phyloP scores from a whole-genome alignment of 2,888 invertebrate genomes.

The Hypselothyrea guttata region DNA sequence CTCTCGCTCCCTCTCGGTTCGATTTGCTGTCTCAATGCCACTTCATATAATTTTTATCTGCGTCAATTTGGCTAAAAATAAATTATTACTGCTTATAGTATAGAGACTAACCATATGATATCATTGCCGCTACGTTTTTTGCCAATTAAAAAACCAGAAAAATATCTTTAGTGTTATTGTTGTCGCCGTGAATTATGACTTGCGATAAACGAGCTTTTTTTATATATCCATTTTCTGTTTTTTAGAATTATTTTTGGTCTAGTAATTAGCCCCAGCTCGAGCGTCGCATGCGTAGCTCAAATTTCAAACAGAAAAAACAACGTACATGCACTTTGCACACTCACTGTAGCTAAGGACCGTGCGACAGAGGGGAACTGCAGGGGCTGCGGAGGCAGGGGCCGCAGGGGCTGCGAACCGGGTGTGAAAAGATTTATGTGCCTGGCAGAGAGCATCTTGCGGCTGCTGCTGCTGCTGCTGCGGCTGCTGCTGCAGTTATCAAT shows the following conservation, averaged over 20 bases:
- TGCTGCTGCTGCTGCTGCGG: neutral
- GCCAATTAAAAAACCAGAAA: constrained; percentile 74
- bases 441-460: constrained; percentile 41
- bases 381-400: constrained; percentile 1
- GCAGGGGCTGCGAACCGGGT: constrained; percentile 44
- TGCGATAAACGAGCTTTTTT: constrained; percentile 70
- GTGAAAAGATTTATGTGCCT: constrained; percentile 78
- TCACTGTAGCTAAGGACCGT: constrained; percentile 29
- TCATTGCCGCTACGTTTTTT: constrained; percentile 62
- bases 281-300: constrained; percentile 75
- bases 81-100: constrained; percentile 69
- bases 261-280: constrained; percentile 61
- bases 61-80: constrained; percentile 76
- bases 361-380: constrained; percentile 3
- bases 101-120: constrained; percentile 62
- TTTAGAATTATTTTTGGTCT: constrained; percentile 64
- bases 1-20: neutral
- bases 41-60: constrained; percentile 65
- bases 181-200: constrained; percentile 64
- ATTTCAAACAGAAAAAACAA: constrained; percentile 51
- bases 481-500: constrained; percentile 62
- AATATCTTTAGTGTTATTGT: constrained; percentile 37
- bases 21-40: constrained; percentile 17
- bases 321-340: constrained; percentile 75
- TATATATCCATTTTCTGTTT: constrained; percentile 10